Percentiles rank a stretch among this genome's conserved stretches.
Evolutionary conservation across 2,113 vertebrate species (phyloP).

Genomic region (Laticauda laticaudata): DNA sequence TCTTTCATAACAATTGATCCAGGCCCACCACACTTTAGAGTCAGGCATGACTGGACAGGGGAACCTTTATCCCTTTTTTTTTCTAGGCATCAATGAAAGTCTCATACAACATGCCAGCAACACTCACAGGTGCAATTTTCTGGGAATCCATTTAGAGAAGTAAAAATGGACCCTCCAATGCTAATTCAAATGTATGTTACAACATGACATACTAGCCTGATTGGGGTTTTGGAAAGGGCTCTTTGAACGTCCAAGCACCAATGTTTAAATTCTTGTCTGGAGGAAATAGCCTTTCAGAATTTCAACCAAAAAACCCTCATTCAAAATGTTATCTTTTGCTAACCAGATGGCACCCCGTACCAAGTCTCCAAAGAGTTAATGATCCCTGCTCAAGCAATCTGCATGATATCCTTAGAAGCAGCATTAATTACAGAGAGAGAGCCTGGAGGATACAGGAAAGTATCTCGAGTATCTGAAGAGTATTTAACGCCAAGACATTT

Average conservation of each 20-base stretch:
- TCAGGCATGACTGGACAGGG: too few relatives aligned
- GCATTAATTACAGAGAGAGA: conserved; percentile 67
- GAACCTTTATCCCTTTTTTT: too few relatives aligned
- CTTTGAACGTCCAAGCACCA: neutral
- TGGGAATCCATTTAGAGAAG: neutral
- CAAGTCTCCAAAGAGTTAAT: conserved; percentile 49
- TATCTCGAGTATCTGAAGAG: conserved; percentile 41
- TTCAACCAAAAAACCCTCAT: neutral
- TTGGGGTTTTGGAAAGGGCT: neutral
- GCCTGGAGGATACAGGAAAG: conserved; percentile 35
- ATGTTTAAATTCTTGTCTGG: neutral
- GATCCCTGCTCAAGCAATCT: conserved; percentile 24
- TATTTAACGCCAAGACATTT: conserved; percentile 63
- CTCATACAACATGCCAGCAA: neutral
- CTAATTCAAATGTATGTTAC: neutral
- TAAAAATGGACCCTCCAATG: neutral
- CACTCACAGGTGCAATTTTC: neutral
- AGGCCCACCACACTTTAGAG: neutral
- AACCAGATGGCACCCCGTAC: neutral
- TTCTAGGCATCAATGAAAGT: neutral
- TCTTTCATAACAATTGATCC: neutral
- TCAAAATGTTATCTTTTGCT: neutral
- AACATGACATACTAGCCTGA: neutral
- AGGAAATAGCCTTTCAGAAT: neutral
- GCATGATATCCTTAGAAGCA: conserved; percentile 36